Base-by-base conservation (phyloP, 2,113 vertebrate species). In the Condylura cristata region DNA sequence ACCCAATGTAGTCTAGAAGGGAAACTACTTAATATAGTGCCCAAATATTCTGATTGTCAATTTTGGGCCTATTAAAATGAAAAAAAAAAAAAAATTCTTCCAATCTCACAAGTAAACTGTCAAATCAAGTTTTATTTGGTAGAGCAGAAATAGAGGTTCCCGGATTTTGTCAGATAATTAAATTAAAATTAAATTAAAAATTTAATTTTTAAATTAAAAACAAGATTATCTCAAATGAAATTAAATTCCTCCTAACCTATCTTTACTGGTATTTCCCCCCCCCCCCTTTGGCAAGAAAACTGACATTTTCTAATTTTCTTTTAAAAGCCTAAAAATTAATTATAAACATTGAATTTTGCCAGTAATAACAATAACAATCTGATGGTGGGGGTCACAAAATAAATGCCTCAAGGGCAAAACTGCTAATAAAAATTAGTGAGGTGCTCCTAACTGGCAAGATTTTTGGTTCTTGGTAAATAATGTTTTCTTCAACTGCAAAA, bases 41-140 rank as follows among this genome's bases (percentile, higher is more conserved):
- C 46, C 30, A 37, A 63, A 86, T 83, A 66, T 51, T 81, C 56
- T 74, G 53, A 24, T 10, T 82, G 34, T 26, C 83, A 46, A 39
- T 30, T 79, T 32, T 70, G 48, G 46, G 46, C 75, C 53, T 14
- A 18, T 17, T 37, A 70, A 89, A 93, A 91, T 65, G n/a, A 9
- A 46, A 46, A 46, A 46, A 46, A 46, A 46, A 46, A 46, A 46
- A 46, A 51, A 58, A 41, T 74, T 68, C 66, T 86, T 37, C 53
- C 53, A 82, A 71, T 12, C 4, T 65, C 5, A n/a, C 61, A 48
- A 76, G 24, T 39, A 51, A 90, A 68, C 30, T 66, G 3, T 61
- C 53, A 44, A 90, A 90, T 91, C 18, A 60, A 81, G 83, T 56
- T 87, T 90, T 26, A 82, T 22, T 70, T 70, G 71, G 34, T 66